Evolutionary conservation across 2,113 vertebrate genomes (phyloP), one percentile per base, ranked within the genome.

Genomic region (Channa maculata): DNA sequence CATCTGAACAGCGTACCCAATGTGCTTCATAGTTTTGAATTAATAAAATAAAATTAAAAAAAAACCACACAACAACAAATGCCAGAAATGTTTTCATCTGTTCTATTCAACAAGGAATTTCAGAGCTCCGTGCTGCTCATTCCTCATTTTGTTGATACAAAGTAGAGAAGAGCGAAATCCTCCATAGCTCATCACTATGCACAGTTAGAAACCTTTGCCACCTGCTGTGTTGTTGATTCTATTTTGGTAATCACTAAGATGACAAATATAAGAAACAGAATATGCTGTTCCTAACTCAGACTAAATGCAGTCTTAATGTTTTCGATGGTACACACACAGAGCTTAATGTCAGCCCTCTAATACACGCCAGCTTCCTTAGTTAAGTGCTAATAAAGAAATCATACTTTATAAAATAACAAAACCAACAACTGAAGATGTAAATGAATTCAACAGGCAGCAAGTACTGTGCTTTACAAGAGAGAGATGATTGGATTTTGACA

Each of bases 401-500:
- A 54, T 50, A 2, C 39, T 44, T 69, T 5, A 24, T n/a, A 64
- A 79, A 55, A 59, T 33, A 60, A 2, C 8, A 9, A 4, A 12
- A 45, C 0, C 1, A 72, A 14, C 10, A 45, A 36, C 55, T 59
- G 38, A 36, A 5, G 45, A 46, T 70, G 60, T 46, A 52, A 71
- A 70, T n/a, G 0, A 53, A 46, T 39, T 62, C 45, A 53, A 51
- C 58, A 41, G 24, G 44, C 52, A 57, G 45, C 59, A 70, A 59
- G 51, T 43, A 71, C 76, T 64, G 62, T 54, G 57, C 41, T 64
- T 68, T 34, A 5, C 49, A 24, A 14, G 58, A 60, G 39, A 59
- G 68, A 61, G 45, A 51, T 67, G 71, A 77, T 70, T 76, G 80
- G 82, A 84, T 86, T 86, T 46, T 74, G 46, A 78, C 72, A 75